phyloP scores from a whole-genome alignment of 2,113 vertebrate genomes.

The Mesocricetus auratus region DNA sequence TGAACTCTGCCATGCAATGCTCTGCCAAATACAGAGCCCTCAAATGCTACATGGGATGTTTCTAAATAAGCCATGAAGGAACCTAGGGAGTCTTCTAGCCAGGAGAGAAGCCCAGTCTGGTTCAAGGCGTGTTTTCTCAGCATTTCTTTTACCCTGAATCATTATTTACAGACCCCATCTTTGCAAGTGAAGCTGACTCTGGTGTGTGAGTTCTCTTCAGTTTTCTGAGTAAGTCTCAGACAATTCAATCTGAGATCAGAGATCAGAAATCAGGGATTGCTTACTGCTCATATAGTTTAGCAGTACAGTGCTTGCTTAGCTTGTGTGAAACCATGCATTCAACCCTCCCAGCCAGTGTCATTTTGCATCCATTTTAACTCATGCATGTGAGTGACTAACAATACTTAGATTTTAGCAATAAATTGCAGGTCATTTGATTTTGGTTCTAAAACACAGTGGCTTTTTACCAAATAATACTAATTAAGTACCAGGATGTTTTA shows the following conservation, averaged over 20 bases:
- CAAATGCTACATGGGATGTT: not conserved
- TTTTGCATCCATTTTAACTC: not conserved
- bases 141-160: not conserved
- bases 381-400: not conserved
- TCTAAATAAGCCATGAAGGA: not conserved
- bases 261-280: not conserved
- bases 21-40: not conserved
- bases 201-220: not conserved
- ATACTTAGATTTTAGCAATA: not conserved
- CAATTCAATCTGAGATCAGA: not conserved
- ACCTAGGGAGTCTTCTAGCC: no score
- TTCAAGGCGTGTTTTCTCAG: not conserved
- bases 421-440: not conserved
- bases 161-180: not conserved
- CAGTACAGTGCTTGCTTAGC: not conserved
- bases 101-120: not conserved
- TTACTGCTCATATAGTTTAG: not conserved
- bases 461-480: not conserved
- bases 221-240: not conserved
- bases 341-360: not conserved
- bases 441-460: not conserved
- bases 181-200: not conserved
- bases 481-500: not conserved
- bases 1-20: fast-evolving
- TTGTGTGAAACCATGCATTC: not conserved